A percentile compares a stretch with the other conserved stretches of the same genome.
phyloP scores from a whole-genome alignment of 2,888 invertebrate species.

The Pelosia muscerda region DNA sequence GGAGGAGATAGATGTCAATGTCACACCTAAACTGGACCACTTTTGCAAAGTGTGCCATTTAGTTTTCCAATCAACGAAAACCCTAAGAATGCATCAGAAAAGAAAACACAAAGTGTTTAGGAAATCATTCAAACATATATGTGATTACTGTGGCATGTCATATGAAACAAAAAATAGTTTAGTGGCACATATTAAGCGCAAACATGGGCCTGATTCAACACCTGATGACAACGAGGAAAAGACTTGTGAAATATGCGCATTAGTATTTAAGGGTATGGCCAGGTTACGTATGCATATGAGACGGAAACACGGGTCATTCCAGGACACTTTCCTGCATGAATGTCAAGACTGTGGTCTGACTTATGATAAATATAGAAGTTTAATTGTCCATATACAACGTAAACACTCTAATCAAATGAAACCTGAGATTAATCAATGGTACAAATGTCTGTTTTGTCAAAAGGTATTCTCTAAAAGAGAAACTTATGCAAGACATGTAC shows the following conservation, averaged over 20 bases:
- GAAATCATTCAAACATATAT: conserved; percentile 70
- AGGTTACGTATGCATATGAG: conserved; percentile 80
- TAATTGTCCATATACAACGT: conserved; percentile 74
- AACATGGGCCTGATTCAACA: conserved; percentile 70
- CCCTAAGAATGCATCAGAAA: conserved; percentile 75
- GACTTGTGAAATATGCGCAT: conserved; percentile 77
- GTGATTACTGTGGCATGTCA: conserved; percentile 77
- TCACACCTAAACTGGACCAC: conserved; percentile 34
- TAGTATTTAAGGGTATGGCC: conserved; percentile 77
- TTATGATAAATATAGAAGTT: conserved; percentile 77
- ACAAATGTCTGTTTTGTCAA: conserved; percentile 76
- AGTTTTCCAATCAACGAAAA: conserved; percentile 74
- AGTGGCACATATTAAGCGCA: conserved; percentile 75
- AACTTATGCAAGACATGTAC: conserved; percentile 77
- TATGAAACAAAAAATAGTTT: conserved; percentile 79
- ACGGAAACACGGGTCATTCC: conserved; percentile 74
- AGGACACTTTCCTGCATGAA: conserved; percentile 72
- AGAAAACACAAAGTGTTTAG: conserved; percentile 73
- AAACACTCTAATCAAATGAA: conserved; percentile 68
- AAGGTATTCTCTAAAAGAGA: conserved; percentile 76
- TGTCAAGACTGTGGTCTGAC: conserved; percentile 77
- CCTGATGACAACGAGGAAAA: conserved; percentile 70
- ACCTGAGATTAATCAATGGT: conserved; percentile 67
- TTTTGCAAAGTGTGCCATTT: conserved; percentile 79
- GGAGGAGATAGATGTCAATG: conserved; percentile 1